A percentile compares a stretch with the other conserved stretches of the same genome.
These are phyloP conservation scores for Brachypteracias leptosomus DNA, from an alignment of 2,113 vertebrate species.

Conservation along the genomic window DNA sequence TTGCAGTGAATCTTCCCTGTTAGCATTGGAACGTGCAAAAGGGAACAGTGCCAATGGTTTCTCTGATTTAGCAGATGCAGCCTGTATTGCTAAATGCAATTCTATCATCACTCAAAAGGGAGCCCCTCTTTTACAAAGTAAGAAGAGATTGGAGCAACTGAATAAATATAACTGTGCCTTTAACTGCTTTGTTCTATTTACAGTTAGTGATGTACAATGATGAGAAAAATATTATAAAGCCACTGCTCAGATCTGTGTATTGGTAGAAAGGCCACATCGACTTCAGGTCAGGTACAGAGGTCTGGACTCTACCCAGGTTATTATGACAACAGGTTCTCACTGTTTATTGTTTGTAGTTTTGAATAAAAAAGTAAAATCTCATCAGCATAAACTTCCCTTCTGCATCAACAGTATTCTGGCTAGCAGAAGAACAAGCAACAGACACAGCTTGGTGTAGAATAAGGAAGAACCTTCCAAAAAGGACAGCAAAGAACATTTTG, in stretches of 20 bases:
- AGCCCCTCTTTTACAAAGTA: background rate
- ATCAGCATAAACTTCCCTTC: background rate
- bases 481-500: background rate
- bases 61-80: conserved; percentile 24
- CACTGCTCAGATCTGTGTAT: background rate
- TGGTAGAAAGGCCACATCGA: background rate
- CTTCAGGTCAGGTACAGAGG: background rate
- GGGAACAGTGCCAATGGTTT: background rate
- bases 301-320: background rate
- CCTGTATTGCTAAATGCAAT: conserved; percentile 27
- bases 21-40: background rate
- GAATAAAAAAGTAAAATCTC: background rate
- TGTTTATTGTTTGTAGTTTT: background rate
- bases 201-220: background rate
- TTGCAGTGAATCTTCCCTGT: conserved; percentile 13
- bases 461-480: background rate
- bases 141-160: background rate
- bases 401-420: background rate
- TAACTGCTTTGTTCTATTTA: background rate
- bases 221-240: background rate
- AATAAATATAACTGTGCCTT: background rate
- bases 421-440: background rate
- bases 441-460: background rate
- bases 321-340: background rate
- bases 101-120: conserved; percentile 3